Evolutionary conservation across 1,140 invertebrate species (phyloP), one percentile per base, ranked within the genome.

Genomic region (Melipona quadrifasciata): DNA sequence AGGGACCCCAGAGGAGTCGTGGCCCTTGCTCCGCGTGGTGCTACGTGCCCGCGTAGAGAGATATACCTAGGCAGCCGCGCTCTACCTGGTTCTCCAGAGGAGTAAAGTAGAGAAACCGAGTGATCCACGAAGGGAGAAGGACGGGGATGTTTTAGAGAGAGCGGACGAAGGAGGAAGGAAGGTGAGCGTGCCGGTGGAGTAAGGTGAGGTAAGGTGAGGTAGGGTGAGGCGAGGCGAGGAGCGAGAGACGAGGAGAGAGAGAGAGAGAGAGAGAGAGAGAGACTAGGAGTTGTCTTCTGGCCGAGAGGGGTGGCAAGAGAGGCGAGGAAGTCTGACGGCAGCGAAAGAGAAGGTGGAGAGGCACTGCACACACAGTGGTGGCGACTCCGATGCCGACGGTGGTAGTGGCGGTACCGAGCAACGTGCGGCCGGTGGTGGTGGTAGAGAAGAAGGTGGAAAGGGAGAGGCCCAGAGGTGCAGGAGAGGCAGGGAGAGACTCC

Each of bases 81-180:
- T 79, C 85, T 91, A 91, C 90, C 89, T 92, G 92, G 84, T 87
- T 92, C 39, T 47, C 39, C 39, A 91, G 91, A 86, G 90, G 83
- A 91, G 86, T 74, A 86, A 87, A 83, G 88, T 90, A 88, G 91
- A 80, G 89, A 82, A 87, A 84, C 82, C 67, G 82, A 82, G 81
- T 80, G 84, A 77, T 85, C 81, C 80, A 77, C 72, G 79, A 65
- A 77, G 87, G 79, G 58, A 77, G 87, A 86, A 84, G 84, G 90
- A 85, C 75, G 65, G 76, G 82, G 71, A 86, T 24, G 68, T 78
- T 73, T 47, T 47, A 47, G 39, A 85, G 39, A 85, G 70, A 27
- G 86, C 73, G 47, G 55, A 58, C 24, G 68, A 77, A 74, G 21
- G 39, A 75, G 64, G 79, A 72, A 72, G 73, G 67, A 87, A 87